Evolutionary conservation across 2,888 invertebrate genomes (phyloP).

Genomic region (Eurois occulta): DNA sequence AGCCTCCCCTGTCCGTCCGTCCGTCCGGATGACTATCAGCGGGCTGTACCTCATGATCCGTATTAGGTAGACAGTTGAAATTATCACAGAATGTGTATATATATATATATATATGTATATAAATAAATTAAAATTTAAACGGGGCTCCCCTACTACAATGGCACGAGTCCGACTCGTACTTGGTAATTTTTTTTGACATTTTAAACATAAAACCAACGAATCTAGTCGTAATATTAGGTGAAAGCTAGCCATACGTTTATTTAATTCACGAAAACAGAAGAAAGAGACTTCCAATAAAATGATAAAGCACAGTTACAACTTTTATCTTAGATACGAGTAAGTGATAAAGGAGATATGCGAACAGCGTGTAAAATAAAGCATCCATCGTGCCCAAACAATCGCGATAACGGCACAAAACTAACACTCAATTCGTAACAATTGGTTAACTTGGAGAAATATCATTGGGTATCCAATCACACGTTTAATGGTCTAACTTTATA

Average conservation of each 20-base stretch:
- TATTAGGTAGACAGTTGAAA: too few species aligned
- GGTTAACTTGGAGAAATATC: slow-evolving; percentile 68
- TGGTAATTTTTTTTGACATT: too few species aligned
- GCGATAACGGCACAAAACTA: slow-evolving; percentile 58
- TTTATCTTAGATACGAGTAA: slow-evolving; percentile 23
- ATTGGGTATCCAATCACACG: slow-evolving; percentile 68
- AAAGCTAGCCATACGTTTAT: background rate
- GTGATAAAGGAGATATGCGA: slow-evolving; percentile 42
- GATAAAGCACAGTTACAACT: slow-evolving; percentile 37
- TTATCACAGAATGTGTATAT: too few species aligned
- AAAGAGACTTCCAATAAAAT: slow-evolving; percentile 12
- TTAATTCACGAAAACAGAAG: background rate
- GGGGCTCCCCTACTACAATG: too few species aligned
- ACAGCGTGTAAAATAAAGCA: slow-evolving; percentile 45
- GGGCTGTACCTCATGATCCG: too few species aligned
- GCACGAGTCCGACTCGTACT: too few species aligned
- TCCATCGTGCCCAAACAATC: slow-evolving; percentile 44
- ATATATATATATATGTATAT: too few species aligned
- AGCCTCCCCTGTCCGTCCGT: too few species aligned
- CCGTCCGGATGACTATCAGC: too few species aligned
- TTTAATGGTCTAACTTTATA: slow-evolving; percentile 67
- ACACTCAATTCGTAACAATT: slow-evolving; percentile 67
- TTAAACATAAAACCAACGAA: background rate
- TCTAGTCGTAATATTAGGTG: too few species aligned
- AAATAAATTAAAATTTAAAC: too few species aligned